phyloP scores from a whole-genome alignment of 2,797 vertebrate species.

The Cetoscarus ocellatus region DNA sequence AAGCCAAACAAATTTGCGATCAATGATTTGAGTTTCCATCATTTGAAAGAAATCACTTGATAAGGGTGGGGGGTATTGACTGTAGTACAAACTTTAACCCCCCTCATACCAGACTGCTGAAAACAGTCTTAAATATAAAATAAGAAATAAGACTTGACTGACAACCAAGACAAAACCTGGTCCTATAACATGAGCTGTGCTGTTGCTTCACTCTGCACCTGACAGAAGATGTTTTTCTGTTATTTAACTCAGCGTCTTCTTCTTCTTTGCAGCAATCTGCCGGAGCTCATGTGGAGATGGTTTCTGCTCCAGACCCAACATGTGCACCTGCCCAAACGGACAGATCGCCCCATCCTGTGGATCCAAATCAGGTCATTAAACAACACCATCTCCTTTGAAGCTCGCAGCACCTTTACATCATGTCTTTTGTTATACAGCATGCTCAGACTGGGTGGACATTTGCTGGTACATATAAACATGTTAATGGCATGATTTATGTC shows the following conservation, averaged over 20 bases:
- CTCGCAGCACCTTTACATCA: neutral
- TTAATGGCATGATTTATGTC: conserved; percentile 42
- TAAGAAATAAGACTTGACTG: neutral
- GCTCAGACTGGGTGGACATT: neutral
- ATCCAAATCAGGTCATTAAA: conserved; percentile 92
- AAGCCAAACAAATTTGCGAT: too few species aligned
- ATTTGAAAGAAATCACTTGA: too few species aligned
- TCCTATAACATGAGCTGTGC: neutral
- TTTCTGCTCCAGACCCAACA: conserved; percentile 99
- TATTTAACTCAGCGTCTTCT: conserved; percentile 41
- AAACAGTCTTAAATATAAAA: too few species aligned
- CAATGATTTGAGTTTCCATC: too few species aligned
- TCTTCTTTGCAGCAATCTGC: conserved; percentile 90
- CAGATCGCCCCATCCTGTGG: conserved; percentile 95
- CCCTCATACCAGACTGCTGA: too few species aligned
- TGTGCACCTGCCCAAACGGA: conserved; percentile 97
- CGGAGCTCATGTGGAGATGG: conserved; percentile 98
- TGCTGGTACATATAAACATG: conserved; percentile 39
- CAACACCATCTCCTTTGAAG: conserved; percentile 24
- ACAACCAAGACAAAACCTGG: conserved; percentile 27
- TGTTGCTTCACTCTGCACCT: conserved; percentile 37
- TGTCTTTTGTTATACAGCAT: conserved; percentile 28
- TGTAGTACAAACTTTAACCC: too few species aligned
- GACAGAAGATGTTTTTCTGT: conserved; percentile 29
- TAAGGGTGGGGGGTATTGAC: too few species aligned